Evolutionary conservation across 2,888 invertebrate genomes (phyloP), one percentile per base, ranked within the genome.

Genomic region (Oligia latruncula): DNA sequence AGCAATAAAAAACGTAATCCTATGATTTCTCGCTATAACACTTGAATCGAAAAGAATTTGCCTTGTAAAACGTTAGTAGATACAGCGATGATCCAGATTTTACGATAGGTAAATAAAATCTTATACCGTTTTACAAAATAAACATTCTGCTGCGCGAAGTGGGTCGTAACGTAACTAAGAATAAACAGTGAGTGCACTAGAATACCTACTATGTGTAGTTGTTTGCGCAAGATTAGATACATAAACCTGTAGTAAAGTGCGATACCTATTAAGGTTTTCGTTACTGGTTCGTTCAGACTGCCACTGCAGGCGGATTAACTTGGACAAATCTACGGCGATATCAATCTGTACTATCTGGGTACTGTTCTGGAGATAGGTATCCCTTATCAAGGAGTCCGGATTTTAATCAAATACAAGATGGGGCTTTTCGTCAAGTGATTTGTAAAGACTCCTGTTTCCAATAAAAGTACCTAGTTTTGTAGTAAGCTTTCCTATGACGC

Each of bases 141-240:
- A 93, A 93, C 92, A 91, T 87, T 87, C 77, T 82, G 83, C 88
- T 86, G 83, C 84, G 90, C 88, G 89, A 92, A 94, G 93, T 93
- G 90, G 93, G 92, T 92, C 92, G 91, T 92, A 93, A 93, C 92
- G 91, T 92, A 93, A 93, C 93, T 94, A 94, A 94, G 93, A 94
- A 95, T 94, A 93, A 93, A 93, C 93, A 90, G 91, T 85, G 91
- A 92, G 90, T 92, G 92, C 92, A 92, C 88, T 87, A 87, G 86
- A 87, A 90, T 87, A 90, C 88, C 84, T 87, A 90, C 86, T 88
- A 87, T 85, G 11, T 46, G 46, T 46, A 90, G 91, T 90, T 94
- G 93, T 95, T 94, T 94, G 94, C 91, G 90, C 90, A 93, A 94
- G 94, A 94, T 94, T 93, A 93, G 94, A 93, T 93, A 92, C 91